Evolutionary conservation across 2,888 invertebrate genomes (phyloP).

Genomic region (Taphrorychus bicolor): DNA sequence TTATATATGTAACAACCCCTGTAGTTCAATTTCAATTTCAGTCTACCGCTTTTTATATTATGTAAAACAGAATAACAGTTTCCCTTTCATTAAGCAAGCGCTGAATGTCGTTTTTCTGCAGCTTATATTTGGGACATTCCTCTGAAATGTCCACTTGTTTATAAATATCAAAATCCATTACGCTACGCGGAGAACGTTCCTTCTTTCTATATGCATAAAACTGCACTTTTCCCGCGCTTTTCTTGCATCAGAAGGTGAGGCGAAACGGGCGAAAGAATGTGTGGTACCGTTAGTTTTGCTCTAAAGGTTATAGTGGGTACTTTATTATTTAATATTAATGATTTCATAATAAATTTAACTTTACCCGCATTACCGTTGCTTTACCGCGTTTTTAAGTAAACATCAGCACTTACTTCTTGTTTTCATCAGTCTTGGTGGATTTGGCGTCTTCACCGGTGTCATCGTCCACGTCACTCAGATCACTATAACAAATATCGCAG

Average conservation of each 20-base stretch:
- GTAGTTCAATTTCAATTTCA: background rate
- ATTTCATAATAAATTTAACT: constrained; percentile 20
- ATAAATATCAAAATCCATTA: too few relatives aligned
- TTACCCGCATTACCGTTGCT: background rate
- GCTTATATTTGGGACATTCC: too few relatives aligned
- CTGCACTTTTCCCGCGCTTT: background rate
- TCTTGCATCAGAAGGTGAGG: constrained; percentile 25
- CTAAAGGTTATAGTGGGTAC: constrained; percentile 21
- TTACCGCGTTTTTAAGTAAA: background rate
- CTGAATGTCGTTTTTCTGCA: too few relatives aligned
- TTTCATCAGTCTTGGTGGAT: constrained; percentile 72
- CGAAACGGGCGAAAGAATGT: constrained; percentile 34
- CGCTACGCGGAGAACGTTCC: background rate
- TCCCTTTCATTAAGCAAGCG: constrained; percentile 13
- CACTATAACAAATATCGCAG: too few relatives aligned
- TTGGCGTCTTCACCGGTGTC: constrained; percentile 74
- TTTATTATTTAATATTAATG: constrained; percentile 17
- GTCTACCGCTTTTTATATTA: background rate
- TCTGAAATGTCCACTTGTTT: too few relatives aligned
- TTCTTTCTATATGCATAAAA: background rate
- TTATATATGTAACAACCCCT: too few relatives aligned
- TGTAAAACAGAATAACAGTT: constrained; percentile 4
- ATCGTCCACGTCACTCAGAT: constrained; percentile 69
- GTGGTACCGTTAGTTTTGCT: constrained; percentile 25
- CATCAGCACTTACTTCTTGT: constrained; percentile 65